phyloP scores from a whole-genome alignment of 2,797 vertebrate genomes.

The Microhierax caerulescens region DNA sequence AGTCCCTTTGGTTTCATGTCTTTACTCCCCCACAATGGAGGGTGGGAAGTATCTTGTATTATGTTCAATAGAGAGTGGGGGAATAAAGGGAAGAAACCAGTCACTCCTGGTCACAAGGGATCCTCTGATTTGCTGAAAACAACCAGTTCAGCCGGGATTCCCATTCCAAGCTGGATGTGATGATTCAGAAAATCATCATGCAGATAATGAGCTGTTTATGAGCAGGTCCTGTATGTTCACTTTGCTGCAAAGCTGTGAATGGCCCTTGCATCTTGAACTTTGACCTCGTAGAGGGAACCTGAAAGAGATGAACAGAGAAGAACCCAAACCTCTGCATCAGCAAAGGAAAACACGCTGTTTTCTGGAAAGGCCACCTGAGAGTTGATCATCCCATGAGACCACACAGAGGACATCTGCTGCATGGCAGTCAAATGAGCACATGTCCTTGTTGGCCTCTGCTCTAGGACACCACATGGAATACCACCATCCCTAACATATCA shows the following conservation, averaged over 20 bases:
- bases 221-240: constrained; percentile 22
- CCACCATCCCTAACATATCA: not conserved
- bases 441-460: not conserved
- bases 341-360: not conserved
- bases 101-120: not conserved
- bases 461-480: not conserved
- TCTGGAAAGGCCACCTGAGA: not conserved
- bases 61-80: not conserved
- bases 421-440: not conserved
- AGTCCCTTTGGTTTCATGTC: not conserved
- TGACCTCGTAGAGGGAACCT: not conserved
- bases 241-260: not conserved
- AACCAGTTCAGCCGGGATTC: not conserved
- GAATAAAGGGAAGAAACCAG: constrained; percentile 22
- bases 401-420: not conserved
- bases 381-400: fast-evolving
- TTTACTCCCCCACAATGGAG: not conserved
- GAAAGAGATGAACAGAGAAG: not conserved
- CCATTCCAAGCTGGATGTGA: not conserved
- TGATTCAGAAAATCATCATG: constrained; percentile 22
- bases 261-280: not conserved
- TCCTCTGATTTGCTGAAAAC: not conserved
- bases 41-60: not conserved
- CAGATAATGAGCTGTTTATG: constrained; percentile 49
- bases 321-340: not conserved